Evolutionary conservation across 2,113 vertebrate species (phyloP).

Genomic region (Symphodus melops): DNA sequence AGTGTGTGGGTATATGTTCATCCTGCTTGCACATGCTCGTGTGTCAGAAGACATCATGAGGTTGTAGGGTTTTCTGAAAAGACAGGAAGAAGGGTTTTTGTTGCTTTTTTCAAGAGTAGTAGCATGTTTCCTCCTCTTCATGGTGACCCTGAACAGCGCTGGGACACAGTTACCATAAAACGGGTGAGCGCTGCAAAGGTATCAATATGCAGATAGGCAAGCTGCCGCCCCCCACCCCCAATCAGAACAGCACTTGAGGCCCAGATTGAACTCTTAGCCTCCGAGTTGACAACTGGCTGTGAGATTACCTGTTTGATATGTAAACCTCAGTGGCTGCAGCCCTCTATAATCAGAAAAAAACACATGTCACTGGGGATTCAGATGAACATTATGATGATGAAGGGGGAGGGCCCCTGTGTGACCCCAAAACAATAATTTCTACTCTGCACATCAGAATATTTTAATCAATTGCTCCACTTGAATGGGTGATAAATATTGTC

Average conservation of each 20-base stretch:
- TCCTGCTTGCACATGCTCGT: constrained; percentile 33
- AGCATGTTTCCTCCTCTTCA: constrained; percentile 15
- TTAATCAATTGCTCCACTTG: constrained; percentile 4
- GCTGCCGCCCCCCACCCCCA: not conserved
- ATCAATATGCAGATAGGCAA: constrained; percentile 37
- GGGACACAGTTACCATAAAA: constrained; percentile 31
- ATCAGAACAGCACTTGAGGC: constrained; percentile 25
- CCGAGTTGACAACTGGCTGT: constrained; percentile 12
- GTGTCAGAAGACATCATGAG: constrained; percentile 34
- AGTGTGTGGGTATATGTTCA: constrained; percentile 31
- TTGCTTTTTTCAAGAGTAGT: constrained; percentile 46
- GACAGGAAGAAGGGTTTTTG: constrained; percentile 14
- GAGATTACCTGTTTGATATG: constrained; percentile 51
- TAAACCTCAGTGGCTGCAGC: constrained; percentile 31
- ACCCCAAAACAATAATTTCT: not conserved
- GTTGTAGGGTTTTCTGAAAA: constrained; percentile 15
- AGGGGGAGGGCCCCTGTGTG: not conserved
- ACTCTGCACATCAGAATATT: not conserved
- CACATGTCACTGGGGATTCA: constrained; percentile 10
- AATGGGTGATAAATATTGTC: not conserved
- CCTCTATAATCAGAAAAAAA: constrained; percentile 21
- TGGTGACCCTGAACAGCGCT: constrained; percentile 51
- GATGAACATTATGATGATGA: constrained; percentile 22
- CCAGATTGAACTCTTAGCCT: constrained; percentile 48
- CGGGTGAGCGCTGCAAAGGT: constrained; percentile 16